Evolutionary conservation across 2,888 invertebrate genomes (phyloP).

Genomic region (Orchesellides sinensis): DNA sequence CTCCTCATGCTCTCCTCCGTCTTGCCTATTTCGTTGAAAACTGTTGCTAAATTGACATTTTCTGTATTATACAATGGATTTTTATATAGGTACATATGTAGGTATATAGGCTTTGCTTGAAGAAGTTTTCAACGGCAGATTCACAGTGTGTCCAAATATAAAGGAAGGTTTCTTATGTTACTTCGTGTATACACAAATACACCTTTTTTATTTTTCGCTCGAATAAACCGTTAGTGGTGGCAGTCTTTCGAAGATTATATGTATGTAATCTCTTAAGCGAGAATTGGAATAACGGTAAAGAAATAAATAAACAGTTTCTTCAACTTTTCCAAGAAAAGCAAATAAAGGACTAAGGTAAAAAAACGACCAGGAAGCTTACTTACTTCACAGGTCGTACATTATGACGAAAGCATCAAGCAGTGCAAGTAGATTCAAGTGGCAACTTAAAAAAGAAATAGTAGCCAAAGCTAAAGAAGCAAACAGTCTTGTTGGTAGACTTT

Average conservation of each 20-base stretch:
- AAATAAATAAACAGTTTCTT: constrained; percentile 26
- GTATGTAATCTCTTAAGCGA: constrained; percentile 18
- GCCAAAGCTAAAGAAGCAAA: neutral
- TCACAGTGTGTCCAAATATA: neutral
- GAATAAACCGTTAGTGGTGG: too few relatives aligned
- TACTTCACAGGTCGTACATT: constrained; percentile 8
- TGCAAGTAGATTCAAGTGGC: neutral
- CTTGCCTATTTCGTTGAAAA: constrained; percentile 18
- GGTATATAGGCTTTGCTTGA: too few relatives aligned
- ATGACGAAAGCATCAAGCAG: too few relatives aligned
- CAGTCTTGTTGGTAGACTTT: neutral
- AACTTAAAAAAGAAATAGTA: neutral
- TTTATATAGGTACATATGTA: neutral
- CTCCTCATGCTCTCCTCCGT: neutral
- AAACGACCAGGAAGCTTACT: neutral
- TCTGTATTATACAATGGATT: neutral
- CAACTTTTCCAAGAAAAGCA: neutral
- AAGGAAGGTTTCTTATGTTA: neutral
- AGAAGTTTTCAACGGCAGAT: neutral
- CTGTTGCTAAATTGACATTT: constrained; percentile 39
- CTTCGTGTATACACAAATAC: neutral
- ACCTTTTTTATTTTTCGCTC: too few relatives aligned
- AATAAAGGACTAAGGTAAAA: neutral
- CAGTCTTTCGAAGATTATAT: neutral
- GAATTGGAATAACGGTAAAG: neutral